Base-by-base conservation (phyloP, 2,888 invertebrate genomes). In the Lasioglossum leucozonium region DNA sequence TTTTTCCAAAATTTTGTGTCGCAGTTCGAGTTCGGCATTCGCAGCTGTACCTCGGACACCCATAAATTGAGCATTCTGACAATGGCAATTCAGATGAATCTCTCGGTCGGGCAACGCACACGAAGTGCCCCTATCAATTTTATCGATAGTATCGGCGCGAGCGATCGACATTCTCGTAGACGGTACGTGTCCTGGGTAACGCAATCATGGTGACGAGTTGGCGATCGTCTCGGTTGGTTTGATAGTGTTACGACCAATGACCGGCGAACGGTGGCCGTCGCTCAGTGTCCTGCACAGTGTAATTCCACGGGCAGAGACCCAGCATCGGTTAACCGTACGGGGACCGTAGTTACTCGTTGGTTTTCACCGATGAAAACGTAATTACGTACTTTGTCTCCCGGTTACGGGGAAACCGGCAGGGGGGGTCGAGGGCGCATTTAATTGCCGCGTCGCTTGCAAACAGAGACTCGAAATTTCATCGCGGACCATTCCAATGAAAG, bases 311-410 rank as follows among this genome's bases (percentile, higher is more conserved):
- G 26, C 72, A 71, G 62, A 62, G 65, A 77, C 44, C 72, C 30
- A 55, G 65, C 62, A 51, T 62, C 42, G 77, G 62, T 30, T 40
- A 42, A 58, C 42, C 74, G 16, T 71, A 34, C 47, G 37, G 51
- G 58, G 42, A 71, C 40, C 42, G 26, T n/a, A 30, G 42, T 65
- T 67, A 30, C 37, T 22, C 73, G 72, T 47, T 40, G 47, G 71
- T 58, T 47, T 74, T 62, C 69, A 34, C 51, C 69, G 72, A 34
- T 65, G 72, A 78, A 72, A 82, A 30, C 42, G 71, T 51, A 26
- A 73, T 76, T 72, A 76, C 71, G 69, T n/a, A 47, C 65, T 67
- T 67, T 18, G 65, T 67, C 67, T 67, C 18, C 18, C 65, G 37
- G 47, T 67, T 67, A 18, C 47, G 76, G 8, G 37, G 18, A 37